Percentiles rank a stretch among this genome's conserved stretches.
Conservation (phyloP, 2,888 invertebrate species). For the Acrobasis suavella region DNA sequence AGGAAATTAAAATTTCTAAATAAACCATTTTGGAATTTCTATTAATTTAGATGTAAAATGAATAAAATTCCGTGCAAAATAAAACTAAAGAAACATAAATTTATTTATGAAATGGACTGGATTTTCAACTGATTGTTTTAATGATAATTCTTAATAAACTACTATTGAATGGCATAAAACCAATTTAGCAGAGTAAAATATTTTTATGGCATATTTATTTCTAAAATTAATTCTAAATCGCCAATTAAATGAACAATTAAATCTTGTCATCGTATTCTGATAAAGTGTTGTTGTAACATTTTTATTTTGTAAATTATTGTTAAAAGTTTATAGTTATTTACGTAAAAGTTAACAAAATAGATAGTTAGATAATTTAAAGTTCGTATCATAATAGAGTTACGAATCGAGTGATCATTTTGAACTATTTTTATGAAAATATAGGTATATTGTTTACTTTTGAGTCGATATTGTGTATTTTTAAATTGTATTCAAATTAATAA, state of each 20-base stretch:
- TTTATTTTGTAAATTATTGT: slow-evolving; percentile 58
- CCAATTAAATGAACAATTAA: slow-evolving; percentile 24
- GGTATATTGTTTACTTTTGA: neutral
- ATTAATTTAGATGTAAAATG: neutral
- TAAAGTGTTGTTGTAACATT: slow-evolving; percentile 24
- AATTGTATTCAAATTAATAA: neutral
- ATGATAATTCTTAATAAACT: slow-evolving; percentile 25
- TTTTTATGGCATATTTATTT: slow-evolving; percentile 40
- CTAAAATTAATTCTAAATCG: slow-evolving; percentile 21
- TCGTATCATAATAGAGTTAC: slow-evolving; percentile 37
- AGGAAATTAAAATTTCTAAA: slow-evolving; percentile 40
- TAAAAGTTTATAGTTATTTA: slow-evolving; percentile 52
- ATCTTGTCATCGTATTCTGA: slow-evolving; percentile 11
- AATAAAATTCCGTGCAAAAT: slow-evolving; percentile 36
- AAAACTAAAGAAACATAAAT: slow-evolving; percentile 36
- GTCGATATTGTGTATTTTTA: neutral
- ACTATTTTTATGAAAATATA: neutral
- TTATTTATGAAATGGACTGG: slow-evolving; percentile 50
- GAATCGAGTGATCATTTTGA: slow-evolving; percentile 27
- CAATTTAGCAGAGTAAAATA: slow-evolving; percentile 36
- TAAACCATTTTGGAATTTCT: neutral
- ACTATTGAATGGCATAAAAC: slow-evolving; percentile 19
- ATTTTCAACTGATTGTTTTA: slow-evolving; percentile 37
- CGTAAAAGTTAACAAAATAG: slow-evolving; percentile 44
- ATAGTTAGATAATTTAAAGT: slow-evolving; percentile 41